Evolutionary conservation across 2,888 invertebrate species (phyloP).

Genomic region (Micropterix aruncella): DNA sequence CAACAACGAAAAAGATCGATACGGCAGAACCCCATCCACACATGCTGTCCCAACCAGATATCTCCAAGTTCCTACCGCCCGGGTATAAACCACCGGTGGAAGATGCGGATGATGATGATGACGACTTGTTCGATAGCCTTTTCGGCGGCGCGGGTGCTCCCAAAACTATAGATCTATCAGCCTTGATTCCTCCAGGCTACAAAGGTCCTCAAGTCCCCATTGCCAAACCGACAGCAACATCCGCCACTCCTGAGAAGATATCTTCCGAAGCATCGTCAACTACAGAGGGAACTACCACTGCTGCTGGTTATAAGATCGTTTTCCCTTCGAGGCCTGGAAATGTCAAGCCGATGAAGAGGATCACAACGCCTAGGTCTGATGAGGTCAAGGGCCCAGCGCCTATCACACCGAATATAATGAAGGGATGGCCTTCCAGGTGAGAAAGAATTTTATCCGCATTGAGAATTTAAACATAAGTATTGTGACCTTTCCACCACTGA

Average conservation of each 20-base stretch:
- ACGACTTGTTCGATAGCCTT: no score
- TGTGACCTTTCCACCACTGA: no score
- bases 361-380: conserved; percentile 40
- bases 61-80: conserved; percentile 49
- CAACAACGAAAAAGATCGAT: conserved; percentile 10
- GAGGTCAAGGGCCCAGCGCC: conserved; percentile 28
- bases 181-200: no score
- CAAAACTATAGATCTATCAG: no score
- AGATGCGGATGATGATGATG: no score
- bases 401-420: conserved; percentile 54
- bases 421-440: conserved; percentile 74
- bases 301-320: conserved; percentile 49
- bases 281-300: conserved; percentile 15
- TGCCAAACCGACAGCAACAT: no score
- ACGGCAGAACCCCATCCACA: no score
- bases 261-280: conserved; percentile 7
- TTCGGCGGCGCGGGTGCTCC: no score
- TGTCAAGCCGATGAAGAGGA: conserved; percentile 41
- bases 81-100: conserved; percentile 37
- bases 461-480: no score
- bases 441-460: conserved; percentile 3
- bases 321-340: conserved; percentile 68
- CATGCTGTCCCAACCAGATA: conserved; percentile 33
- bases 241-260: no score
- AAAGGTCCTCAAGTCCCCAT: no score